A percentile compares a stretch with the other conserved stretches of the same genome.
phyloP scores from a whole-genome alignment of 1,140 invertebrate species.

The Bombus consobrinus region DNA sequence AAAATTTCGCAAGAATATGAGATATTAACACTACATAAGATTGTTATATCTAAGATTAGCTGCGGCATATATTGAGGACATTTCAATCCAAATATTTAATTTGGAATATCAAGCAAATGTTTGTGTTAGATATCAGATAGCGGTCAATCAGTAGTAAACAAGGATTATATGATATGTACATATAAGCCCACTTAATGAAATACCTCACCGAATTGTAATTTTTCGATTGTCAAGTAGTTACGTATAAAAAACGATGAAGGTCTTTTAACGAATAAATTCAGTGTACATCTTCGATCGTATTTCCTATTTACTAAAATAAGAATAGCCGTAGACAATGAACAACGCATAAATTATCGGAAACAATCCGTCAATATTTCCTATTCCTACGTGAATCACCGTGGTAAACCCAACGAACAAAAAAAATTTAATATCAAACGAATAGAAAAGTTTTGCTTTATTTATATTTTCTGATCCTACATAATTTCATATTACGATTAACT shows the following conservation, averaged over 20 bases:
- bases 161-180: neutral
- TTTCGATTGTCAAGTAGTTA: neutral
- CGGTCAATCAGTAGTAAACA: neutral
- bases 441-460: neutral
- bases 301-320: neutral
- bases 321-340: neutral
- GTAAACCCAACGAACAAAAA: conserved; percentile 42
- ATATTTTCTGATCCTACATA: neutral
- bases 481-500: neutral
- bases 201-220: neutral
- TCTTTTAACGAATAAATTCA: neutral
- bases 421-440: neutral
- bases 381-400: conserved; percentile 17
- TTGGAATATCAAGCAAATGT: neutral
- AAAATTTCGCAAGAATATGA: neutral
- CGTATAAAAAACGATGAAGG: neutral
- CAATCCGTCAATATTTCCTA: neutral
- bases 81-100: conserved; percentile 19
- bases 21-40: neutral
- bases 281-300: neutral
- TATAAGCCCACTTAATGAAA: neutral
- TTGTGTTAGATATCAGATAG: neutral
- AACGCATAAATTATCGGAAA: neutral
- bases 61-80: neutral
- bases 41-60: neutral